phyloP scores from a whole-genome alignment of 2,888 invertebrate genomes.

The Iphiclides podalirius region DNA sequence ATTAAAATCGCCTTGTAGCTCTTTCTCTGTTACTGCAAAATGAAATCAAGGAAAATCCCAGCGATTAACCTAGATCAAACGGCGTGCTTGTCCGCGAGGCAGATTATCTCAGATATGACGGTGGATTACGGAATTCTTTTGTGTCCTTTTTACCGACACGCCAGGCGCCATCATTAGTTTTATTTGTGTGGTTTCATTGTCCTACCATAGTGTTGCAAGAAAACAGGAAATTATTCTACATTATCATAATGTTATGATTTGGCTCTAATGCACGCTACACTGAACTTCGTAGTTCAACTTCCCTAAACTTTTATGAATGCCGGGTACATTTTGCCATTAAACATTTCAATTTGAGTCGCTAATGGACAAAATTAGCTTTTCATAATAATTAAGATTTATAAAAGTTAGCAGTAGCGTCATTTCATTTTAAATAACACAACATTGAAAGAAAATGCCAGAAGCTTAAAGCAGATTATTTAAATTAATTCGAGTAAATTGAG shows the following conservation, averaged over 20 bases:
- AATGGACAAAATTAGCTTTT: constrained; percentile 22
- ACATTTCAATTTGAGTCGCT: constrained; percentile 16
- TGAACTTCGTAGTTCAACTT: constrained; percentile 14
- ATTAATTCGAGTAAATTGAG: too few relatives aligned
- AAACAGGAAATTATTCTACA: constrained; percentile 37
- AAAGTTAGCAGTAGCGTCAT: constrained; percentile 8
- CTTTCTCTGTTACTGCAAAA: constrained; percentile 20
- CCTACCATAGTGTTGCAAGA: constrained; percentile 29
- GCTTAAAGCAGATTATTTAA: too few relatives aligned
- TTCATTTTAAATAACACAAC: too few relatives aligned
- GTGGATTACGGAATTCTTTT: constrained; percentile 37
- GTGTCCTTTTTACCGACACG: constrained; percentile 31
- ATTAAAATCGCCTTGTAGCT: constrained; percentile 2
- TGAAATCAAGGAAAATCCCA: constrained; percentile 30
- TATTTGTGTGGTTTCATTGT: constrained; percentile 35
- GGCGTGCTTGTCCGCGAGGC: constrained; percentile 26
- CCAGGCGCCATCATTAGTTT: constrained; percentile 35
- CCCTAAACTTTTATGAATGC: constrained; percentile 17
- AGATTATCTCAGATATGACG: constrained; percentile 37
- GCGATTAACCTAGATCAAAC: constrained; percentile 36
- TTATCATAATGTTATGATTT: constrained; percentile 33
- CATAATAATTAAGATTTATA: constrained; percentile 10
- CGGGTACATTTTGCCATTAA: constrained; percentile 13
- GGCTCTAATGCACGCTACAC: constrained; percentile 19
- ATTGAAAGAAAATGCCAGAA: too few relatives aligned